Evolutionary conservation across 2,888 invertebrate species (phyloP), one percentile per base, ranked within the genome.

Genomic region (Exephanes ischioxanthus): DNA sequence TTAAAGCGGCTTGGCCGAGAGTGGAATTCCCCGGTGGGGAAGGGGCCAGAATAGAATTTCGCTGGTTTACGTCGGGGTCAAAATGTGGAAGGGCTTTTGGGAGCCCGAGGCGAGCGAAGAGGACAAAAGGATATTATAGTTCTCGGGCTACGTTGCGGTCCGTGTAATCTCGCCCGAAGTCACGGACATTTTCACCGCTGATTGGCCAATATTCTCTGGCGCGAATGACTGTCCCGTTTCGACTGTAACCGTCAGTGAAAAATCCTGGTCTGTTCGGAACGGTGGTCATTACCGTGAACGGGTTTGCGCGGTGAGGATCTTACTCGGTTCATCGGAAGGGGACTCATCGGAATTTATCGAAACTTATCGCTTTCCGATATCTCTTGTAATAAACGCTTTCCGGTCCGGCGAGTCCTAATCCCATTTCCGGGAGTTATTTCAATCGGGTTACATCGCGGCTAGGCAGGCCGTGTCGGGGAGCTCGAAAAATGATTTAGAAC

Each of bases 341-440:
- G 58, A 58, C 26, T 41, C 37, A 72, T 84, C 63, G 68, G 68
- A 68, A 81, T 81, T 81, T 81, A 84, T 81, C 72, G 81, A 33
- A 70, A 77, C 77, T 84, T 81, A 84, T 84, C 84, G 68, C 78
- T 84, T 81, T 73, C 80, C 84, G 53, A 84, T 84, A 84, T 84
- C 73, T 81, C 78, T 81, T 61, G 55, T 72, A 37, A 81, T 72
- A 45, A 81, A 78, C 61, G 63, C 66, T 51, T 70, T 81, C 55
- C 80, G 26, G 68, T 61, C 41, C 72, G 78, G 67, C 41, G 77
- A 72, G 61, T 61, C 33, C 11, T 26, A 63, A 22, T 16, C 58
- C 45, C 41, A 80, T 72, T 66, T 84, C 30, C 63, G 76, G 55
- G 37, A 48, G 71, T 58, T 76, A 76, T 84, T 80, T 80, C 63